phyloP scores from a whole-genome alignment of 2,113 vertebrate species.

The Murina feae region DNA sequence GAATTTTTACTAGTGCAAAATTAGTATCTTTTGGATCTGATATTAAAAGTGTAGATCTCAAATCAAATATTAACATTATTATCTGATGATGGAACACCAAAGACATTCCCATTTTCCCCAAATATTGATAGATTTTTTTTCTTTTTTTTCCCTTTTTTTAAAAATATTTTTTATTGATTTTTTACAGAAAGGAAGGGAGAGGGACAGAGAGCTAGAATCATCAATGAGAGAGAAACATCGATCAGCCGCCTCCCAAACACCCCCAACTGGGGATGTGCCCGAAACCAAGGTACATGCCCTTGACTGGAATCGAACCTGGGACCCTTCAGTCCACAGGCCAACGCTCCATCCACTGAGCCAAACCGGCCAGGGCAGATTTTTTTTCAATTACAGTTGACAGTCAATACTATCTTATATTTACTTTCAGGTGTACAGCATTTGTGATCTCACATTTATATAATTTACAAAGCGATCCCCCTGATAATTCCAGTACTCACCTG shows the following conservation, averaged over 20 bases:
- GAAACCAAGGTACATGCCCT: no score
- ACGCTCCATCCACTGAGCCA: no score
- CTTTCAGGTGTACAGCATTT: neutral
- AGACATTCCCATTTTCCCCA: neutral
- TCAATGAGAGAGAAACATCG: no score
- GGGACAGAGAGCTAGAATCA: no score
- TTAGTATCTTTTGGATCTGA: neutral
- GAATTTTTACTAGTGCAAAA: neutral
- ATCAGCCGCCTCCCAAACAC: no score
- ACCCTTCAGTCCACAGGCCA: no score
- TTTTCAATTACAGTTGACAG: neutral
- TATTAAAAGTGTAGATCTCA: neutral
- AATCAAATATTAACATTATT: neutral
- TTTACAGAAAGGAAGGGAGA: no score
- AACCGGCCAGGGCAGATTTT: no score
- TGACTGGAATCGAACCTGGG: no score
- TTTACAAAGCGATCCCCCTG: neutral
- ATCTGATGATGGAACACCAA: neutral
- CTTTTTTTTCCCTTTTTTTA: no score
- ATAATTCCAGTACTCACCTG: neutral
- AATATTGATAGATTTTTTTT: neutral
- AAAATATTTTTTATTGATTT: no score
- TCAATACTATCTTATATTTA: neutral
- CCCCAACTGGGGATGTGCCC: no score
- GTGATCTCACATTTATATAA: neutral